Base-by-base conservation (phyloP, 2,888 invertebrate species). In the Tricholauxania praeusta region DNA sequence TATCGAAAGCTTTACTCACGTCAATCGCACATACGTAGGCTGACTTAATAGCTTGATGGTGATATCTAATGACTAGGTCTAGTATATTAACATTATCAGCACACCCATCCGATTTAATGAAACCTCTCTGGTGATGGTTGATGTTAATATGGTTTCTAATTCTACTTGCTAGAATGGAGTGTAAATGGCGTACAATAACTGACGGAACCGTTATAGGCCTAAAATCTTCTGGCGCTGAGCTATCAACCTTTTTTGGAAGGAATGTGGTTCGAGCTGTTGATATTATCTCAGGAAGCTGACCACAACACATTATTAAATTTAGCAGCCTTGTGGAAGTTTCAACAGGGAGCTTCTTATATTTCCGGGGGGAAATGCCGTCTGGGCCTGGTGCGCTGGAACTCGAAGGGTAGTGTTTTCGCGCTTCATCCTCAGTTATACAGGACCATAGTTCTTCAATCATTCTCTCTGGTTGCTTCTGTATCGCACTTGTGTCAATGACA, bases 191-290 rank as follows among this genome's bases (percentile, higher is more conserved):
- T 15, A 28, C 66, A 32, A 66, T 51, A 8, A 66, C 66, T 15
- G 66, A 66, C 15, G 52, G 52, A 3, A 66, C 51, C 8, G 52
- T 66, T 14, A 66, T 66, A 3, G 66, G 66, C 14, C 66, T n/a
- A 32, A 66, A 66, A 19, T 66, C 53, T 14, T 52, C 66, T 5
- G 66, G 66, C 2, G 49, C 66, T 49, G 66, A 19, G 28, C 49
- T 49, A 15, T 66, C 15, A 12, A 7, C 22, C 28, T 66, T 66
- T 17, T 66, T 66, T 1, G 66, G 66, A 2, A 66, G 51, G 10
- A 66, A 66, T 3, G 51, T 52, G 1, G 66, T 66, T 28, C 28
- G 48, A 4, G 66, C 39, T 39, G 39, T 39, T 39, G 39, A 39
- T 39, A 39, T 39, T 39, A 7, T 6, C 28, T 51, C 22, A 22